Percentiles rank a stretch among this genome's conserved stretches.
phyloP scores from a whole-genome alignment of 2,888 invertebrate species.

The Dioctria linearis region DNA sequence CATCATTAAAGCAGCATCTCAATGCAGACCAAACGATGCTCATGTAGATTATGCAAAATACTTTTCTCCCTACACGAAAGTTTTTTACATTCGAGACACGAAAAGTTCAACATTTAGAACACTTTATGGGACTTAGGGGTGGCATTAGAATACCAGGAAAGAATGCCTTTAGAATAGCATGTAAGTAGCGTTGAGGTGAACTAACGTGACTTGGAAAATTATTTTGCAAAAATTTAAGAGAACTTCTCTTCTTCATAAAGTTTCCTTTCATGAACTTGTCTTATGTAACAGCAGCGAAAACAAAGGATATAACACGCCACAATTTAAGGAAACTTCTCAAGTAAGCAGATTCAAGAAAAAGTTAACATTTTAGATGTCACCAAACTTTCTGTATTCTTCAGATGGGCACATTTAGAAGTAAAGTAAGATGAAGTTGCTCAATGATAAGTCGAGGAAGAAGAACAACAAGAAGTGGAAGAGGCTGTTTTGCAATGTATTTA shows the following conservation, averaged over 20 bases:
- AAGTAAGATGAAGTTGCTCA: background rate
- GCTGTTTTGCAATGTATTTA: no score
- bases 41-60: slow-evolving; percentile 55
- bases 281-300: slow-evolving; percentile 1
- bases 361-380: background rate
- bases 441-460: no score
- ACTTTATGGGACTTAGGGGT: slow-evolving; percentile 36
- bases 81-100: slow-evolving; percentile 50
- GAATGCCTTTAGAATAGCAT: slow-evolving; percentile 22
- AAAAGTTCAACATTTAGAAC: slow-evolving; percentile 48
- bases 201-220: slow-evolving; percentile 34
- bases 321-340: background rate
- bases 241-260: background rate
- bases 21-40: slow-evolving; percentile 53
- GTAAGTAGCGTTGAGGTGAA: slow-evolving; percentile 41
- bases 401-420: background rate
- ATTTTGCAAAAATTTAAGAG: slow-evolving; percentile 4
- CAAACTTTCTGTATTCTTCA: background rate
- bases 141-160: slow-evolving; percentile 31
- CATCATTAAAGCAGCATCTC: slow-evolving; percentile 55
- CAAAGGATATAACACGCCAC: background rate
- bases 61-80: slow-evolving; percentile 26
- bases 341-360: background rate
- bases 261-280: slow-evolving; percentile 7
- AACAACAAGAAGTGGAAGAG: no score